These are phyloP conservation scores for rat (Rattus norvegicus) DNA, from an alignment of 2,113 vertebrate species.

Conservation along the genomic window GRCr8 NC_086021.1:46639501-46640000, in stretches of 20 bases:
- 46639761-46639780: neutral
- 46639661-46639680: neutral
- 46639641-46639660: neutral
- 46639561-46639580: neutral
- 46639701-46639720: neutral
- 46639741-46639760: neutral
- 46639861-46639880: neutral
- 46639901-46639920: neutral
- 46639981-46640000: neutral
- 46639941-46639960: neutral
- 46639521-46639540: neutral
- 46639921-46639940: neutral
- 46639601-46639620: neutral
- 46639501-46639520: neutral
- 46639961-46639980: neutral
- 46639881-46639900: neutral
- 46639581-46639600: too few species aligned
- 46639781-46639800: neutral
- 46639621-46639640: neutral
- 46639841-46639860: neutral
- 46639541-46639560: neutral
- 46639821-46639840: neutral
- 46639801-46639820: neutral
- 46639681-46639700: neutral
- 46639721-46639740: neutral